Evolutionary conservation across 2,888 invertebrate genomes (phyloP).

Genomic region (Cylloceria caligata): DNA sequence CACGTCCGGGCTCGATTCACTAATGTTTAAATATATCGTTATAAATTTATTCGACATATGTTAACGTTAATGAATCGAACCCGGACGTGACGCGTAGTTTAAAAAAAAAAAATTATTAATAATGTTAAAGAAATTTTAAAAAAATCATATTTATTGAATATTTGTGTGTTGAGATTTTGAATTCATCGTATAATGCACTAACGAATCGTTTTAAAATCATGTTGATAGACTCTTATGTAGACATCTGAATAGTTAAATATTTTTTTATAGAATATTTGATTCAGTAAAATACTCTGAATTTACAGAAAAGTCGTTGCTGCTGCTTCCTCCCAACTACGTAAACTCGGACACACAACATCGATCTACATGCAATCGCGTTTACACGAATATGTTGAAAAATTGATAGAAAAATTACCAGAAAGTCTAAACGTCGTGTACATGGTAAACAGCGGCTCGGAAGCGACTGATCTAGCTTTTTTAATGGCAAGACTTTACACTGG

Average conservation of each 20-base stretch:
- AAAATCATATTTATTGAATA: too few species aligned
- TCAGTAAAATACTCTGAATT: conserved; percentile 57
- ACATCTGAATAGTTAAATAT: not conserved
- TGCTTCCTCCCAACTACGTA: conserved; percentile 91
- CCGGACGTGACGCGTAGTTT: too few species aligned
- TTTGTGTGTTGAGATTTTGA: too few species aligned
- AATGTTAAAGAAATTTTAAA: too few species aligned
- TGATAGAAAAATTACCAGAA: conserved; percentile 93
- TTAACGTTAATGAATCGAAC: too few species aligned
- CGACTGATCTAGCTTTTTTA: conserved; percentile 96
- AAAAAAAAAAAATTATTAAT: too few species aligned
- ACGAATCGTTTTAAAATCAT: not conserved
- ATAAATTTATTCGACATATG: too few species aligned
- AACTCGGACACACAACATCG: conserved; percentile 96
- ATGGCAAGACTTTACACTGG: conserved; percentile 95
- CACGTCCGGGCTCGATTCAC: too few species aligned
- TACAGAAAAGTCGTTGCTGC: conserved; percentile 93
- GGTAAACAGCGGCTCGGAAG: conserved; percentile 98
- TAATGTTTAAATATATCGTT: too few species aligned
- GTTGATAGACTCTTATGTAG: not conserved
- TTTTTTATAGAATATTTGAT: not conserved
- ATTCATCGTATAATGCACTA: not conserved
- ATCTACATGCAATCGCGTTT: conserved; percentile 96
- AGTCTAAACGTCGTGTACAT: conserved; percentile 96
- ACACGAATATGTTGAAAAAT: conserved; percentile 94